These are phyloP conservation scores for Eupithecia subfuscata DNA, from an alignment of 2,888 invertebrate species.

Conservation along the genomic window DNA sequence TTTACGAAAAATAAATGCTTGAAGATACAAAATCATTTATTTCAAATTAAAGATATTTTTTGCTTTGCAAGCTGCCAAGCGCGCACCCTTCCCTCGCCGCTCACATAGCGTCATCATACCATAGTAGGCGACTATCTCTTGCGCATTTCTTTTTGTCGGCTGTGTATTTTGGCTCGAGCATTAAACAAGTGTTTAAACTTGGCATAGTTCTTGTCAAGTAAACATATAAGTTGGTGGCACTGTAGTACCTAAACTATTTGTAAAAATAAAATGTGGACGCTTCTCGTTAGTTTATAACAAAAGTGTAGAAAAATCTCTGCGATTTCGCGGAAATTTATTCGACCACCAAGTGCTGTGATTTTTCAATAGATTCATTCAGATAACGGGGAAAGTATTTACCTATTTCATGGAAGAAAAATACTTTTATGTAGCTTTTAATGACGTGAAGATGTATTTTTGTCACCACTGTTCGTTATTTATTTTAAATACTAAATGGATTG, in stretches of 20 bases:
- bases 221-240: background rate
- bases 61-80: background rate
- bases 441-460: background rate
- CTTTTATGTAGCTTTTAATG: background rate
- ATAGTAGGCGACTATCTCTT: background rate
- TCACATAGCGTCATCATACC: background rate
- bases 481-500: no score
- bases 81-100: background rate
- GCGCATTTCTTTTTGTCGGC: background rate
- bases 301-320: background rate
- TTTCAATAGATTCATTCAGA: background rate
- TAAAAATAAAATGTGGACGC: conserved; percentile 75
- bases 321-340: conserved; percentile 4
- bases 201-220: background rate
- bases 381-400: background rate
- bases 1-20: background rate
- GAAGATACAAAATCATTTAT: background rate
- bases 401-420: background rate
- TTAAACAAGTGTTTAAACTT: background rate
- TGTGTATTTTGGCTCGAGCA: background rate
- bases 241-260: conserved; percentile 60
- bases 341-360: background rate
- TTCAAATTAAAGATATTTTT: background rate
- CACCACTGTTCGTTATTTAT: background rate
- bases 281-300: conserved; percentile 12